Percentiles rank a stretch among this genome's conserved stretches.
Evolutionary conservation across 2,888 invertebrate genomes (phyloP).

Genomic region (Drosophila rellima): DNA sequence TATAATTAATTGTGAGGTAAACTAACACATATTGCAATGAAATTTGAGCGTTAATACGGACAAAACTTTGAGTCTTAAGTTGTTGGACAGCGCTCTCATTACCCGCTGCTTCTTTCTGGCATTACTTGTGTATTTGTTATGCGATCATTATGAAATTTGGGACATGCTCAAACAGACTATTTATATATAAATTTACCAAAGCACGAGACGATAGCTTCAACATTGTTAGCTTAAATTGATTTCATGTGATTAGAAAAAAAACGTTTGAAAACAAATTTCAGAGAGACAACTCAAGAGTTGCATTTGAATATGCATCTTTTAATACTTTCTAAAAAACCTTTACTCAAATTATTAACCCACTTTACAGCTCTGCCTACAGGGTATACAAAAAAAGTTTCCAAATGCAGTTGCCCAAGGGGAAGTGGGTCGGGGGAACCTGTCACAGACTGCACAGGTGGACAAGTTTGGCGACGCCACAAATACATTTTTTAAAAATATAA

Average conservation of each 20-base stretch:
- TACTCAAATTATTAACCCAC: background rate
- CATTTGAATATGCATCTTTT: no score
- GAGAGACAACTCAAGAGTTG: background rate
- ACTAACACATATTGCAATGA: background rate
- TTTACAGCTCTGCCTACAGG: background rate
- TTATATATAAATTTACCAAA: background rate
- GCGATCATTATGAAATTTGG: background rate
- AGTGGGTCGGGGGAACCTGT: slow-evolving; percentile 5
- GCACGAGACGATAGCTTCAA: background rate
- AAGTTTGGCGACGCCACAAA: slow-evolving; percentile 67
- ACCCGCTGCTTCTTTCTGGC: background rate
- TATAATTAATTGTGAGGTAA: background rate
- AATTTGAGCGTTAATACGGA: background rate
- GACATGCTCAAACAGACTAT: background rate
- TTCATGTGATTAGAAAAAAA: background rate
- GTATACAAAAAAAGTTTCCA: slow-evolving; percentile 37
- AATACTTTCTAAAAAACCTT: no score
- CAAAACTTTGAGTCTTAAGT: background rate
- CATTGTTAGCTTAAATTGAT: background rate
- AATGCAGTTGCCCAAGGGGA: slow-evolving; percentile 28
- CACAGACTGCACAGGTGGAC: slow-evolving; percentile 68
- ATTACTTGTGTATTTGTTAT: background rate
- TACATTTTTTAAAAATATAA: slow-evolving; percentile 26
- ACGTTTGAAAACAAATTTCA: background rate
- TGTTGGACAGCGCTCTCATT: no score